Base-by-base conservation (phyloP, 2,797 vertebrate species). In the Macropodus opercularis region DNA sequence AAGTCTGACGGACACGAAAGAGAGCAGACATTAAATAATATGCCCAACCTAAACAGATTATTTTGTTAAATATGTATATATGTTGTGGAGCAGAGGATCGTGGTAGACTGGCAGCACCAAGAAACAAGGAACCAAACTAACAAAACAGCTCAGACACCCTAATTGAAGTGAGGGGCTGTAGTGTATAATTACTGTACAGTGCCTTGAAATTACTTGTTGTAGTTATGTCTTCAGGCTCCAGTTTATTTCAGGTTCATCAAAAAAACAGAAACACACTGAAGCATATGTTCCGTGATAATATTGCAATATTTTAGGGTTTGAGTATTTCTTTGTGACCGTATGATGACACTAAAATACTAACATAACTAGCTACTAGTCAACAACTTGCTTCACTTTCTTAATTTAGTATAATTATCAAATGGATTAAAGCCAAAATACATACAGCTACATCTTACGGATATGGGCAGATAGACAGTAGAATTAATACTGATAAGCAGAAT, bases 1-100 rank as follows among this genome's bases (percentile, higher is more conserved):
- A 81, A 64, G 0, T 81, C 95, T 96, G 71, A 32, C 31, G 38
- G 34, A 70, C 8, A 63, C 4, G 15, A 51, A 34, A 57, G 14
- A 65, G n/a, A 43, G 23, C 5, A 41, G 41, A 22, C n/a, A 17
- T 18, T 21, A 21, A 52, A 49, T 5, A 4, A 50, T 8, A 3
- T 22, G 47, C 14, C 1, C n/a, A n/a, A 38, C 2, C 1, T 7
- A 9, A 0, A 46, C n/a, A 3, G 13, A 57, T n/a, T 13, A 8
- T 6, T 18, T 44, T 49, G 10, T 26, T 15, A 8, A 2, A 24
- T 32, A 41, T n/a, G n/a, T n/a, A n/a, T n/a, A n/a, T n/a, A 23
- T 4, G 1, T 23, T 10, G 18, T 13, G 10, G 8, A 42, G 15
- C 8, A 65, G n/a, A 18, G 17, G 32, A 53, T 38, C 2, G 3